Evolutionary conservation across 1,140 invertebrate genomes (phyloP), one percentile per base, ranked within the genome.

Genomic region (Bombus ignitus): DNA sequence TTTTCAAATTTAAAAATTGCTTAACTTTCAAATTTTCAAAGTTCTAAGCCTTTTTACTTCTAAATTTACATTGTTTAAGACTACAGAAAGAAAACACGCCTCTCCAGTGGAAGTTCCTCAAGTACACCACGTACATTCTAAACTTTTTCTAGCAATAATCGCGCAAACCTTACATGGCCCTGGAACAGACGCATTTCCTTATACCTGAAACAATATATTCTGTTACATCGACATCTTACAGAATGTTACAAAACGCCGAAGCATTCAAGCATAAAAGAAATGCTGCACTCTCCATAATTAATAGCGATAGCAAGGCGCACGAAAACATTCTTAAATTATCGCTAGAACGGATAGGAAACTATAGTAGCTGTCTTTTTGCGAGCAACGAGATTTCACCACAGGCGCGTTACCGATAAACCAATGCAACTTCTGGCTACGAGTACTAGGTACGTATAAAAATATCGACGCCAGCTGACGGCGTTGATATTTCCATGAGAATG

Each of bases 371-470:
- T 10, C 2, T 70, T 84, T 66, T 70, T 70, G 44, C n/a, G 1
- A 1, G 25, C 5, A 35, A 37, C 3, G 59, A 39, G 65, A 83
- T 83, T 83, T 83, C 82, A 57, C 74, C 65, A 39, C 68, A 9
- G 18, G 9, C 8, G 28, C 28, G 44, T 68, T 77, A 53, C 42
- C 42, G 65, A 77, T 53, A 28, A 28, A 70, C n/a, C 22, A 66
- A 70, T 28, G 32, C 5, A 18, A 70, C n/a, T 78, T 83, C 74
- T 65, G 62, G 35, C 65, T 39, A 22, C 18, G 35, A 42, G 3
- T 3, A 37, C 28, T n/a, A 39, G 25, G 8, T 65, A 65, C 10
- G 28, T 65, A 65, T 18, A 76, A 76, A 66, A 47, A 42, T 74
- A n/a, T 77, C 8, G 28, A 39, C 32, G 59, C 22, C 15, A 28